A percentile compares a stretch with the other conserved stretches of the same genome.
phyloP scores from a whole-genome alignment of 2,888 invertebrate species.

The Chaitophorus viminalis region DNA sequence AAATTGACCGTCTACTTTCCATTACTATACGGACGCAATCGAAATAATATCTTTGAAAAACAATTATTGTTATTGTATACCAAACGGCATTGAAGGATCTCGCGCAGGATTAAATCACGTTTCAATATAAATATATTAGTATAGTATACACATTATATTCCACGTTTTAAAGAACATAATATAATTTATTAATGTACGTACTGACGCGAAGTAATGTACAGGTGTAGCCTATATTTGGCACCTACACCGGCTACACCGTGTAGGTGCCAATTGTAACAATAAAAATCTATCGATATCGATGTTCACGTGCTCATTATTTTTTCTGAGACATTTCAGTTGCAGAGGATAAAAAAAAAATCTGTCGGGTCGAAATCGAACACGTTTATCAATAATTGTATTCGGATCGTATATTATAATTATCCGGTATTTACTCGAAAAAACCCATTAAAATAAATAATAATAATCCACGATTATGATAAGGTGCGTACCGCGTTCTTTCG shows the following conservation, averaged over 20 bases:
- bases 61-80: not conserved
- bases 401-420: too few relatives aligned
- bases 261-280: too few relatives aligned
- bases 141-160: not conserved
- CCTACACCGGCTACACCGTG: too few relatives aligned
- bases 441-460: too few relatives aligned
- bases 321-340: not conserved
- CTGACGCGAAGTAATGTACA: too few relatives aligned
- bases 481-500: not conserved
- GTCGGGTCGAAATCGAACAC: too few relatives aligned
- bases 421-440: too few relatives aligned
- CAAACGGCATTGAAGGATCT: not conserved
- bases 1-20: not conserved
- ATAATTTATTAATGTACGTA: not conserved
- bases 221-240: too few relatives aligned
- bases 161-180: not conserved
- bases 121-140: not conserved
- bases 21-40: not conserved
- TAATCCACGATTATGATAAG: too few relatives aligned
- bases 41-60: constrained; percentile 21
- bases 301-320: not conserved
- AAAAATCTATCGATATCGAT: not conserved
- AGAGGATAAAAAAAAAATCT: too few relatives aligned
- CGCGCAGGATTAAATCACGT: constrained; percentile 19
- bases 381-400: not conserved